Percentiles rank a stretch among this genome's conserved stretches.
Evolutionary conservation across 2,797 vertebrate genomes (phyloP).

Genomic region (Erithacus rubecula): DNA sequence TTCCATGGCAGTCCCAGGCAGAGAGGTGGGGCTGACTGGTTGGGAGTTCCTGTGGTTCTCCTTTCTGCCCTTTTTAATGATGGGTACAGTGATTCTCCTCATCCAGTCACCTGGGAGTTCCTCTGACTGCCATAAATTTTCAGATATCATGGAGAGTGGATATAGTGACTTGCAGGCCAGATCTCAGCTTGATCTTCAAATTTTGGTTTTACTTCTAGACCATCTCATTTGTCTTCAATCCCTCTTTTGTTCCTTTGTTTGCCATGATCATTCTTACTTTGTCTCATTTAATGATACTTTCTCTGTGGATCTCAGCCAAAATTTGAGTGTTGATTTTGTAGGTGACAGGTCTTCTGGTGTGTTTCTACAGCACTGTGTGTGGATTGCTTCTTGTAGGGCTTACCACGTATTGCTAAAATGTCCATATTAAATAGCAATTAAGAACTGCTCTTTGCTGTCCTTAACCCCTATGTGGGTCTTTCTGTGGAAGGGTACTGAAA

Average conservation of each 20-base stretch:
- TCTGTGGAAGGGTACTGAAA: neutral
- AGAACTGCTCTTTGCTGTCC: neutral
- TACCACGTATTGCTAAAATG: neutral
- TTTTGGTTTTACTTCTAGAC: neutral
- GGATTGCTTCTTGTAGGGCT: neutral
- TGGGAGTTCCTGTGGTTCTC: neutral
- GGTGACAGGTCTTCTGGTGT: neutral
- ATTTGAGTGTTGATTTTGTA: neutral
- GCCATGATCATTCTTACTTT: neutral
- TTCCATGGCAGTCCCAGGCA: neutral
- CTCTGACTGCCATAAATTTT: neutral
- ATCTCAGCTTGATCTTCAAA: neutral
- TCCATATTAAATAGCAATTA: neutral
- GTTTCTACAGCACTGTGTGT: neutral
- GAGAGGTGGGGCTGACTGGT: neutral
- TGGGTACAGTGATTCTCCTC: neutral
- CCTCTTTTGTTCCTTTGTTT: neutral
- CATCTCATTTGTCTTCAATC: neutral
- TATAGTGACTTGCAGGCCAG: neutral
- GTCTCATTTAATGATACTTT: neutral
- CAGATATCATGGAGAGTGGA: neutral
- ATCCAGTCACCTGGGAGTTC: neutral
- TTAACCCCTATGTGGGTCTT: fast-evolving
- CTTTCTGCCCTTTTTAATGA: neutral
- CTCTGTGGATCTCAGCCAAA: neutral